A percentile compares a stretch with the other conserved stretches of the same genome.
Conservation (phyloP, 2,797 vertebrate species). For the Coluber constrictor region DNA sequence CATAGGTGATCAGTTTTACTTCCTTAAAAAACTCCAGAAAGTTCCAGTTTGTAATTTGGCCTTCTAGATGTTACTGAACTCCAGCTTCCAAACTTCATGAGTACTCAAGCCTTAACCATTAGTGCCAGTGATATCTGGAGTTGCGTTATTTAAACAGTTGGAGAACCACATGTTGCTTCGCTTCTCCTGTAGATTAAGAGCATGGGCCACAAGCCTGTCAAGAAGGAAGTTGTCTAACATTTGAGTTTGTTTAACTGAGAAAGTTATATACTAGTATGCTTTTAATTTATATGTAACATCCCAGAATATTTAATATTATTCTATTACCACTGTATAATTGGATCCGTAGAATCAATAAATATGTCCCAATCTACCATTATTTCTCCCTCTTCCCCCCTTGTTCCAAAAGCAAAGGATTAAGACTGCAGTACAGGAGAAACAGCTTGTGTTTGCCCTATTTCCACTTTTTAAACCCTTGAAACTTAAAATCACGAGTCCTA, state of each 20-base stretch:
- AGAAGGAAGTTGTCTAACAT: not conserved
- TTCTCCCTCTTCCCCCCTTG: not conserved
- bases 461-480: not conserved
- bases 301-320: not conserved
- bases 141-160: not conserved
- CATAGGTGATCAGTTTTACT: not conserved
- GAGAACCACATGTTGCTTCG: not conserved
- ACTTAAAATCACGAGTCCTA: not conserved
- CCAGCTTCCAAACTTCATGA: not conserved
- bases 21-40: not conserved
- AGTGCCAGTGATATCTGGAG: not conserved
- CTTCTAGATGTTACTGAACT: not conserved
- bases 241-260: not conserved
- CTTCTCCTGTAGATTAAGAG: not conserved
- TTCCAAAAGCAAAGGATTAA: not conserved
- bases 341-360: not conserved
- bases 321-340: not conserved
- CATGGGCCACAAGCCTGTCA: not conserved
- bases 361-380: not conserved
- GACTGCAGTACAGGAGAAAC: not conserved
- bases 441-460: not conserved
- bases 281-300: not conserved
- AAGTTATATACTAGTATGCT: not conserved
- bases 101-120: not conserved
- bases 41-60: not conserved